Percentiles rank a stretch among this genome's conserved stretches.
Evolutionary conservation across 2,888 invertebrate genomes (phyloP).

Genomic region (Atrina japonica): DNA sequence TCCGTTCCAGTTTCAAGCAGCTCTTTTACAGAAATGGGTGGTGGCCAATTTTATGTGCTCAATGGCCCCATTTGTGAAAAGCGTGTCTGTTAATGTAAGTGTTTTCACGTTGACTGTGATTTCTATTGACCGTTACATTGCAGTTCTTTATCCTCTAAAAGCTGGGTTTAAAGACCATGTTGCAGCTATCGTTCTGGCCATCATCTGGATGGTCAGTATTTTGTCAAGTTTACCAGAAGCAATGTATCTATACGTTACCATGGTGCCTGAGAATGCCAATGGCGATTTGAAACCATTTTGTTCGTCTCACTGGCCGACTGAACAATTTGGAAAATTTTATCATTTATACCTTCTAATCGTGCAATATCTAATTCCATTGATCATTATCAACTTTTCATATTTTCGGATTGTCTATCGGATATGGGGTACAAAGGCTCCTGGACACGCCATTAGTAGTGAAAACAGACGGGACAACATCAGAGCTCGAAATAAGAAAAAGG

Average conservation of each 20-base stretch:
- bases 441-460: constrained; percentile 87
- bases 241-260: constrained; percentile 64
- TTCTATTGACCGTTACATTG: constrained; percentile 89
- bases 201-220: constrained; percentile 88
- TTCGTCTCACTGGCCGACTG: constrained; percentile 57
- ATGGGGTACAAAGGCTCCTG: constrained; percentile 90
- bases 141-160: constrained; percentile 82
- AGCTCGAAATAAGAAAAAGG: constrained; percentile 91
- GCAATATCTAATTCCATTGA: constrained; percentile 89
- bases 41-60: constrained; percentile 93
- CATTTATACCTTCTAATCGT: constrained; percentile 79
- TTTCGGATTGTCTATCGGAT: constrained; percentile 89
- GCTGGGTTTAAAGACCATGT: constrained; percentile 86
- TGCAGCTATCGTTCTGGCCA: constrained; percentile 87
- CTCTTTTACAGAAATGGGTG: constrained; percentile 92
- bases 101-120: constrained; percentile 93
- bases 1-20: constrained; percentile 95
- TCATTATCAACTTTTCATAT: constrained; percentile 91
- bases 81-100: constrained; percentile 92
- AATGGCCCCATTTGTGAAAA: constrained; percentile 93
- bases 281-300: constrained; percentile 75
- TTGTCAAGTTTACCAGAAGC: constrained; percentile 85
- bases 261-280: constrained; percentile 37
- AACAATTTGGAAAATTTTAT: constrained; percentile 75
- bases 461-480: constrained; percentile 88